These are phyloP conservation scores for Parnassius apollo DNA, from an alignment of 2,888 invertebrate species.

Conservation along the genomic window DNA sequence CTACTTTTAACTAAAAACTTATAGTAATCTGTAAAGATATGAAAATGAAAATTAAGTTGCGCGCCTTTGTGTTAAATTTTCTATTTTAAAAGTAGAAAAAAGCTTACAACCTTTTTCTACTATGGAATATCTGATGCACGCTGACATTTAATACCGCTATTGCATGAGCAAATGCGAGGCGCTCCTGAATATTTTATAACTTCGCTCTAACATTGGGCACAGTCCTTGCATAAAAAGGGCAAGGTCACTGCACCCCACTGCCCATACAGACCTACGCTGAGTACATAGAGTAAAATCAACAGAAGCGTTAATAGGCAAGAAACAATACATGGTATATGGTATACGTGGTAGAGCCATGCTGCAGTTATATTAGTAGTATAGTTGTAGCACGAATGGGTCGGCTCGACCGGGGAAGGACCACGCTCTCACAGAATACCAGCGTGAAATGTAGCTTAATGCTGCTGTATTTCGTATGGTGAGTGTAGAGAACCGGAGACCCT, in stretches of 20 bases:
- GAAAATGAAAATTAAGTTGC: slow-evolving; percentile 9
- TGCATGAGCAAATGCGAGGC: slow-evolving; percentile 23
- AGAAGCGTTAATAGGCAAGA: neutral
- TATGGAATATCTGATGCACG: slow-evolving; percentile 23
- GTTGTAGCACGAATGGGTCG: no score
- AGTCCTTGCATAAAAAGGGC: slow-evolving; percentile 40
- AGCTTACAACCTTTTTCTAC: slow-evolving; percentile 1
- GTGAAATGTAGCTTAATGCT: no score
- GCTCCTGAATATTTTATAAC: slow-evolving; percentile 25
- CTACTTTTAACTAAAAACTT: no score
- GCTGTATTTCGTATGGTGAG: no score
- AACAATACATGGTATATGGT: no score
- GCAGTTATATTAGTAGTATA: no score
- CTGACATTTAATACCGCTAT: slow-evolving; percentile 25
- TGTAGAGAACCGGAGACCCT: no score
- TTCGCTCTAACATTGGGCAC: slow-evolving; percentile 25
- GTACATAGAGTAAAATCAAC: slow-evolving; percentile 1
- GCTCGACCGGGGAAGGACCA: no score
- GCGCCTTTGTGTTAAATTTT: slow-evolving; percentile 5
- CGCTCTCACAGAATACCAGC: no score
- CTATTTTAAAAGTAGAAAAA: slow-evolving; percentile 13
- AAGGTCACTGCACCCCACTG: slow-evolving; percentile 37
- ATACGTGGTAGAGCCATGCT: no score
- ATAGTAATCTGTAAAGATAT: slow-evolving; percentile 20
- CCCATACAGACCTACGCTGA: slow-evolving; percentile 25